Evolutionary conservation across 2,113 vertebrate species (phyloP).

Genomic region (Paraplagusia blochii): DNA sequence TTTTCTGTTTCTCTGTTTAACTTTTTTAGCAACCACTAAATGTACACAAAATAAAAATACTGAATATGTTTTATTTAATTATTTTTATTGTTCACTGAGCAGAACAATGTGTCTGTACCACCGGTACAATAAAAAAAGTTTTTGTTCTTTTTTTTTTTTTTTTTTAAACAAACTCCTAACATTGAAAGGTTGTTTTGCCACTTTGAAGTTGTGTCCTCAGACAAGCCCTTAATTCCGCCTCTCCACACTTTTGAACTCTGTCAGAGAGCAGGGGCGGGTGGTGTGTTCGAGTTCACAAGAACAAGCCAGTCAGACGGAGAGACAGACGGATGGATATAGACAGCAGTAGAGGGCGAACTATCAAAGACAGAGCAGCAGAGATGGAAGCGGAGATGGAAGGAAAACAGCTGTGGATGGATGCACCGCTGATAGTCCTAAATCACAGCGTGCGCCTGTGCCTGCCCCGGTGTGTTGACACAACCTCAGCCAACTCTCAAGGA

Average conservation of each 20-base stretch:
- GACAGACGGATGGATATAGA: conserved; percentile 50
- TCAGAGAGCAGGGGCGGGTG: conserved; percentile 2
- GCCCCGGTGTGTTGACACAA: conserved; percentile 76
- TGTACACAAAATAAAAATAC: too few relatives aligned
- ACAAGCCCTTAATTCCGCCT: conserved; percentile 55
- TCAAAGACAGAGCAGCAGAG: conserved; percentile 54
- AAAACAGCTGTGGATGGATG: conserved; percentile 70
- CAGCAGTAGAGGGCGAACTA: conserved; percentile 41
- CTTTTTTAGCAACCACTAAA: too few relatives aligned
- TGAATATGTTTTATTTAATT: too few relatives aligned
- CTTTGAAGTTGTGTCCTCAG: conserved; percentile 52
- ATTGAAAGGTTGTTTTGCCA: conserved; percentile 38
- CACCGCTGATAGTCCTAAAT: conserved; percentile 78
- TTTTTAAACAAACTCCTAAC: conserved; percentile 36
- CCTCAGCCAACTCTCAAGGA: conserved; percentile 81
- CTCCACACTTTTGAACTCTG: conserved; percentile 51
- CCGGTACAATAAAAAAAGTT: too few relatives aligned
- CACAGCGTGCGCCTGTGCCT: conserved; percentile 69
- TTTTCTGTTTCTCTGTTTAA: too few relatives aligned
- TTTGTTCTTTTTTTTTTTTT: conserved; percentile 24
- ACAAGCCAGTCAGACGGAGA: conserved; percentile 50
- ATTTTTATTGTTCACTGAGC: too few relatives aligned
- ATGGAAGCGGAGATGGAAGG: conserved; percentile 28
- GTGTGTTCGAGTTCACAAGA: conserved; percentile 50
- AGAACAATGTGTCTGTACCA: too few relatives aligned